Evolutionary conservation across 2,113 vertebrate species (phyloP).

Genomic region (Agapornis roseicollis): DNA sequence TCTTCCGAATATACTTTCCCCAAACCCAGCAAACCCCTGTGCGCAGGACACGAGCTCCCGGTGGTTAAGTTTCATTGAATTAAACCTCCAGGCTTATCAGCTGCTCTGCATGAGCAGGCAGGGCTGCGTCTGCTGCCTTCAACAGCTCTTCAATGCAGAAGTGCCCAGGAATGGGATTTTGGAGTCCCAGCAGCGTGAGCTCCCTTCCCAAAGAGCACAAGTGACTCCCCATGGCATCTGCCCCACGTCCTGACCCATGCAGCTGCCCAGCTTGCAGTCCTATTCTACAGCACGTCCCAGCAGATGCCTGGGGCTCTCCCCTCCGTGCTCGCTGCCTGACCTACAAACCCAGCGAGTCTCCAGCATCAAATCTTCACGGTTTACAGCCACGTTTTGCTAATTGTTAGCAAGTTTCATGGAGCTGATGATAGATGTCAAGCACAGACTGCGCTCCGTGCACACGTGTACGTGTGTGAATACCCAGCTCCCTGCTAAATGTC

Average conservation of each 20-base stretch:
- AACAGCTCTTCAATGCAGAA: background rate
- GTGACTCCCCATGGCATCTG: background rate
- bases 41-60: background rate
- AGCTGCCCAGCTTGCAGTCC: background rate
- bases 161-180: background rate
- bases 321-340: background rate
- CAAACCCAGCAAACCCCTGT: background rate
- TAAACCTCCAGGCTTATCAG: background rate
- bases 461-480: slow-evolving; percentile 42
- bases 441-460: slow-evolving; percentile 53
- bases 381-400: background rate
- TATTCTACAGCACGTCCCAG: background rate
- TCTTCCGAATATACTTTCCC: background rate
- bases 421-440: slow-evolving; percentile 49
- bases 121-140: background rate
- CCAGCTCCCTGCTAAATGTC: slow-evolving; percentile 62
- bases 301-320: background rate
- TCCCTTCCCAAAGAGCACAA: background rate
- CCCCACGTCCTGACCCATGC: background rate
- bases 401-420: background rate
- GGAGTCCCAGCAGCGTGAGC: background rate
- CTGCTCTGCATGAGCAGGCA: background rate
- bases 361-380: background rate
- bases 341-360: background rate
- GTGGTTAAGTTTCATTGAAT: background rate